phyloP scores from a whole-genome alignment of 2,113 vertebrate genomes.

The Bagarius yarrelli region DNA sequence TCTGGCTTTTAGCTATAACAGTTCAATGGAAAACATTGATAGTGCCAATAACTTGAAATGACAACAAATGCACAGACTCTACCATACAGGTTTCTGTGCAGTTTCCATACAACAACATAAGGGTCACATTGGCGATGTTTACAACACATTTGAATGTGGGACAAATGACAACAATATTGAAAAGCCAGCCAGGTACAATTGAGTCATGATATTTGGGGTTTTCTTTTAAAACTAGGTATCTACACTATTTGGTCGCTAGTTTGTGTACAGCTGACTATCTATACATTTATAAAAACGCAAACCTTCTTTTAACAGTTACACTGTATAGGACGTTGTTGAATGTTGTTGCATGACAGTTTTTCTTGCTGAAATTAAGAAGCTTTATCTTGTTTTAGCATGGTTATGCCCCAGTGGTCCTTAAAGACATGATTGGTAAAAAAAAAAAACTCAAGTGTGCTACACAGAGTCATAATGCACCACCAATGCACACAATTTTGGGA shows the following conservation, averaged over 20 bases:
- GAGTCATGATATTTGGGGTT: neutral
- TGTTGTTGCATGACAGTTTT: neutral
- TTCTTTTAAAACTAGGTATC: neutral
- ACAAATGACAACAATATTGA: slow-evolving; percentile 18
- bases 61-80: slow-evolving; percentile 18
- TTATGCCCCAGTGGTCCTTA: neutral
- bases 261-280: neutral
- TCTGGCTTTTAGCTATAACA: slow-evolving; percentile 10
- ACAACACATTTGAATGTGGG: slow-evolving; percentile 21
- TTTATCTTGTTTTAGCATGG: neutral
- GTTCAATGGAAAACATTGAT: neutral
- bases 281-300: neutral
- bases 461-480: neutral
- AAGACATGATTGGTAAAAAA: neutral
- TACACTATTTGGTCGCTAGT: neutral
- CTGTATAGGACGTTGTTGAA: neutral
- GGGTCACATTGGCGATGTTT: slow-evolving; percentile 38
- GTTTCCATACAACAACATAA: slow-evolving; percentile 35
- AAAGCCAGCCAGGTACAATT: neutral
- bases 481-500: neutral
- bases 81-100: neutral
- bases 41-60: neutral
- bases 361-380: neutral
- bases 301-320: neutral
- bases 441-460: neutral